Evolutionary conservation across 2,888 invertebrate genomes (phyloP).

Genomic region (Amphipoea oculea): DNA sequence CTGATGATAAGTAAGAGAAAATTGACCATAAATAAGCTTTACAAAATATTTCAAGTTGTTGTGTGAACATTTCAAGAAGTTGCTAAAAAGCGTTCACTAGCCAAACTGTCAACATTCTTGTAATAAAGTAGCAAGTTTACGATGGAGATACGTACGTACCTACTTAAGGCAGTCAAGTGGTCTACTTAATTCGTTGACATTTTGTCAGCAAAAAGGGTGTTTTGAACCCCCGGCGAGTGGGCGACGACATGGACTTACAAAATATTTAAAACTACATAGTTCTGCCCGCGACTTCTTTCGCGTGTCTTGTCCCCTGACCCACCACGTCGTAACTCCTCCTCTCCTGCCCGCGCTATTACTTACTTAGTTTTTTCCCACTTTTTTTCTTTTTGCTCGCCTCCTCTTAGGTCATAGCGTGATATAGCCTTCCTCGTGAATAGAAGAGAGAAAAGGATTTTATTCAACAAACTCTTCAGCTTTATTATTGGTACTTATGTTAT

Average conservation of each 20-base stretch:
- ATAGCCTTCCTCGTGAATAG: no score
- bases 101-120: constrained; percentile 71
- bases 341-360: no score
- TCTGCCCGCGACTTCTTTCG: no score
- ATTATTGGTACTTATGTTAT: no score
- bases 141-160: constrained; percentile 55
- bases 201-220: constrained; percentile 40
- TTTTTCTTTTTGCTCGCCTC: no score
- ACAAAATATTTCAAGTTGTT: constrained; percentile 53
- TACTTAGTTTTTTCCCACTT: no score
- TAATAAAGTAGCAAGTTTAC: constrained; percentile 82
- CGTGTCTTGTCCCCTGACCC: no score
- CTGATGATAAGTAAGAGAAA: background rate
- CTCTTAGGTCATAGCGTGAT: no score
- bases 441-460: no score
- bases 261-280: background rate
- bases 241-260: background rate
- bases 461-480: no score
- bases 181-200: constrained; percentile 41
- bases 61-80: constrained; percentile 25
- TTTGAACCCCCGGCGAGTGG: constrained; percentile 25
- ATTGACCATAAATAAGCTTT: constrained; percentile 32
- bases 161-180: constrained; percentile 68
- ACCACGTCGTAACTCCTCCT: no score
- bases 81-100: constrained; percentile 54